Percentiles rank a stretch among this genome's conserved stretches.
phyloP scores from a whole-genome alignment of 2,797 vertebrate species.

The Centropyge bicolor region DNA sequence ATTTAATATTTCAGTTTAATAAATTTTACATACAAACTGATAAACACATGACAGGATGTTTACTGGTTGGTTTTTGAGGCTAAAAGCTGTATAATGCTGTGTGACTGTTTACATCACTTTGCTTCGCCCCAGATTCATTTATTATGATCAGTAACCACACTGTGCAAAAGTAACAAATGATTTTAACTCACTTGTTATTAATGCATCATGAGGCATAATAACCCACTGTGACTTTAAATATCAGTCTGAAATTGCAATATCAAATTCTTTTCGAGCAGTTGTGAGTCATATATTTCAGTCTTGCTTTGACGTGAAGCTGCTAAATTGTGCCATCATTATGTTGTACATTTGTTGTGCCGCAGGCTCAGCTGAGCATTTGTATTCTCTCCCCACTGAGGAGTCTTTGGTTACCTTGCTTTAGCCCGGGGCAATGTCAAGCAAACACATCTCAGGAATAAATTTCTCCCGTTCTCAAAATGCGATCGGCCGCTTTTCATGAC shows the following conservation, averaged over 20 bases:
- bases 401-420: slow-evolving; percentile 57
- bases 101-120: background rate
- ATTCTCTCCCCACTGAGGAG: slow-evolving; percentile 29
- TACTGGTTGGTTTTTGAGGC: background rate
- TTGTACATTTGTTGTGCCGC: slow-evolving; percentile 25
- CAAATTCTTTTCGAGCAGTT: background rate
- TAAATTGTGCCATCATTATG: slow-evolving; percentile 10
- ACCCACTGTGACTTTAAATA: background rate
- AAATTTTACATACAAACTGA: no score
- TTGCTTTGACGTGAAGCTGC: slow-evolving; percentile 2
- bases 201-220: background rate
- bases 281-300: background rate
- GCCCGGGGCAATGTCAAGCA: slow-evolving; percentile 63
- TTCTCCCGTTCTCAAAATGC: slow-evolving; percentile 59
- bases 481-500: slow-evolving; percentile 51
- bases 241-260: background rate
- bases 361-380: slow-evolving; percentile 49
- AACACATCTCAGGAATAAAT: slow-evolving; percentile 65
- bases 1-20: background rate
- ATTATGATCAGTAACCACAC: background rate
- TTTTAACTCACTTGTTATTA: background rate
- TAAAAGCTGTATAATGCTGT: background rate
- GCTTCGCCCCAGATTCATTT: background rate
- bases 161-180: background rate
- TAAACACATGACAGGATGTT: background rate